phyloP scores from a whole-genome alignment of 2,888 invertebrate species.

The Amblyjoppa fuscipennis region DNA sequence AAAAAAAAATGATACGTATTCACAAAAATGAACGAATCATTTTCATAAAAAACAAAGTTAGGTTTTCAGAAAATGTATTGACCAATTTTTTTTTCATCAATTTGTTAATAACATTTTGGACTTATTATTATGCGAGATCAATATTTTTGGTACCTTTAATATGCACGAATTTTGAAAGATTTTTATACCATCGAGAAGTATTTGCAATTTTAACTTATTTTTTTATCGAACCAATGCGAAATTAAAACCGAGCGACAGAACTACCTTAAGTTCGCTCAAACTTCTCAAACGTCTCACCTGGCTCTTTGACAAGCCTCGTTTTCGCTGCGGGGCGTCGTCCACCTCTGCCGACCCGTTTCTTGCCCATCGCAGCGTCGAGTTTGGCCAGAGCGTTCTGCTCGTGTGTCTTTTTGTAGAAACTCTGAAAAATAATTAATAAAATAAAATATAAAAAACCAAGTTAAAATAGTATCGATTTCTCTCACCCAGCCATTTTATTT shows the following conservation, averaged over 20 bases:
- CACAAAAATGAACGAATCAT: too few relatives aligned
- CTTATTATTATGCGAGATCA: too few relatives aligned
- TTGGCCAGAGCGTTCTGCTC: slow-evolving; percentile 74
- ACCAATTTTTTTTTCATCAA: too few relatives aligned
- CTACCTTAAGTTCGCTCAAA: too few relatives aligned
- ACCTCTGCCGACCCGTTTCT: slow-evolving; percentile 76
- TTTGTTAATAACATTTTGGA: too few relatives aligned
- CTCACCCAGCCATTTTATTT: not conserved
- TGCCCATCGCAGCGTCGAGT: slow-evolving; percentile 63
- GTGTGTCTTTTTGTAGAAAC: slow-evolving; percentile 79
- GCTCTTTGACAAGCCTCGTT: slow-evolving; percentile 81
- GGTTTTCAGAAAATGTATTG: too few relatives aligned
- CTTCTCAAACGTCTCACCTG: slow-evolving; percentile 76
- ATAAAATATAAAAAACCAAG: slow-evolving; percentile 28
- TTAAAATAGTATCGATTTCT: not conserved
- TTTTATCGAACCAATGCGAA: not conserved
- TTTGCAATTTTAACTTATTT: not conserved
- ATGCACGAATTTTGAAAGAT: too few relatives aligned
- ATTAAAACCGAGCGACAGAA: too few relatives aligned
- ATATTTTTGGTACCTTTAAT: too few relatives aligned
- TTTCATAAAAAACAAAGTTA: too few relatives aligned
- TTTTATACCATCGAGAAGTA: not conserved
- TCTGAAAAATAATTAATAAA: slow-evolving; percentile 71
- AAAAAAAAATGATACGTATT: too few relatives aligned
- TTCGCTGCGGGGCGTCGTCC: slow-evolving; percentile 70